These are phyloP conservation scores for Gryllus bimaculatus DNA, from an alignment of 1,140 invertebrate species.

Conservation along the genomic window DNA sequence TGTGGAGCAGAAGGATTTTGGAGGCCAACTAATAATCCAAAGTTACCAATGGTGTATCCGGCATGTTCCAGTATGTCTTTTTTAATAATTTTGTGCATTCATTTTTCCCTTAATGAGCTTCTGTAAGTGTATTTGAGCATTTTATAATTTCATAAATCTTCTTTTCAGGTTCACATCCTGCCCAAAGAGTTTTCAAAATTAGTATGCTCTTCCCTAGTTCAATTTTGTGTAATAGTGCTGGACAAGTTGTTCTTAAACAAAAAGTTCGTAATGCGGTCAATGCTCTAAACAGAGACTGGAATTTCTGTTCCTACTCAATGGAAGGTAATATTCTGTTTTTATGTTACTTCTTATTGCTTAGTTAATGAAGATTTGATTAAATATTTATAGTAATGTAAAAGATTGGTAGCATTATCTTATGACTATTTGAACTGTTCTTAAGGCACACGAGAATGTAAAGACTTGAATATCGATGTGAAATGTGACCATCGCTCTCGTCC, in stretches of 20 bases:
- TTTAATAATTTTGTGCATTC: neutral
- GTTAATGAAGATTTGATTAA: neutral
- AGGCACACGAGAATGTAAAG: conserved; percentile 68
- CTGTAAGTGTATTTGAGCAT: neutral
- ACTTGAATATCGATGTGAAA: conserved; percentile 79
- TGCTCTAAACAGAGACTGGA: conserved; percentile 83
- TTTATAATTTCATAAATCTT: neutral
- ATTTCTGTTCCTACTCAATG: conserved; percentile 82
- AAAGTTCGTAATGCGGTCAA: conserved; percentile 80
- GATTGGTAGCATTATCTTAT: neutral
- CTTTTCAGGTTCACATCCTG: conserved; percentile 60
- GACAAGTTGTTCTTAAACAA: conserved; percentile 79
- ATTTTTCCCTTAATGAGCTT: neutral
- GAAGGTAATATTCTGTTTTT: conserved; percentile 45
- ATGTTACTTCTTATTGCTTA: neutral
- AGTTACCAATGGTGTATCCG: conserved; percentile 72
- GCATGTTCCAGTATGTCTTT: conserved; percentile 69
- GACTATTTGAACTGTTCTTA: conserved; percentile 7
- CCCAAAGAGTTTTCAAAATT: conserved; percentile 85
- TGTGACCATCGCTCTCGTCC: conserved; percentile 69
- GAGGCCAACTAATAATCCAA: conserved; percentile 70
- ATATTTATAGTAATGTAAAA: neutral
- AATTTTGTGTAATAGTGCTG: conserved; percentile 87
- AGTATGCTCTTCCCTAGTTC: conserved; percentile 89
- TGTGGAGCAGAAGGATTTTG: conserved; percentile 71